Evolutionary conservation across 1,140 invertebrate species (phyloP).

Genomic region (Microplitis mediator): DNA sequence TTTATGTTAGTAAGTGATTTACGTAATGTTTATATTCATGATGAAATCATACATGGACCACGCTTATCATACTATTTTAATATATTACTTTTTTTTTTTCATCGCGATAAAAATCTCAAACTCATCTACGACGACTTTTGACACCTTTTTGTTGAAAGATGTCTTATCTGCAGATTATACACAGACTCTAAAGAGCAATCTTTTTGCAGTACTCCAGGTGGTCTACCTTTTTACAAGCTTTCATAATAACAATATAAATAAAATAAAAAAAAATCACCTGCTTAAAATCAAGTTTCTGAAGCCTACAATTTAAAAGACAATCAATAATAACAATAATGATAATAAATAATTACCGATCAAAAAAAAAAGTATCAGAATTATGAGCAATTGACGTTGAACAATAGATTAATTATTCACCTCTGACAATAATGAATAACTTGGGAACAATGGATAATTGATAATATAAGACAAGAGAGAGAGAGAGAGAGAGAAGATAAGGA

Average conservation of each 20-base stretch:
- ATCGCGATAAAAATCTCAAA: too few relatives aligned
- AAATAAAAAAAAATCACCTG: neutral
- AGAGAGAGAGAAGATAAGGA: conserved; percentile 1
- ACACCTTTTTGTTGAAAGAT: too few relatives aligned
- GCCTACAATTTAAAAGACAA: neutral
- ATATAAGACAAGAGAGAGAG: neutral
- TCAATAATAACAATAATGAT: conserved; percentile 1
- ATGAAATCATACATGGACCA: too few relatives aligned
- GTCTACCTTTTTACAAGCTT: neutral
- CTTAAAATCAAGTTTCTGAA: neutral
- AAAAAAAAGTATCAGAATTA: neutral
- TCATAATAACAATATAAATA: neutral
- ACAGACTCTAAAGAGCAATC: too few relatives aligned
- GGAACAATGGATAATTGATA: conserved; percentile 22
- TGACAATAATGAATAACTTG: conserved; percentile 22
- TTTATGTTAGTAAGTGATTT: too few relatives aligned
- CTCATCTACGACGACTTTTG: too few relatives aligned
- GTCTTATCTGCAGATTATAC: too few relatives aligned
- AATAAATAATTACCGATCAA: neutral
- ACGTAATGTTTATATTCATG: too few relatives aligned
- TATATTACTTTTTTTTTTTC: too few relatives aligned
- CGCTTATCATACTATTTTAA: too few relatives aligned
- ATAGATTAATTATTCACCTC: conserved; percentile 21
- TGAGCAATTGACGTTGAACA: conserved; percentile 5
- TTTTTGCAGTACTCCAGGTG: too few relatives aligned